Conservation (phyloP, 2,113 vertebrate genomes). For the Addax nasomaculatus region DNA sequence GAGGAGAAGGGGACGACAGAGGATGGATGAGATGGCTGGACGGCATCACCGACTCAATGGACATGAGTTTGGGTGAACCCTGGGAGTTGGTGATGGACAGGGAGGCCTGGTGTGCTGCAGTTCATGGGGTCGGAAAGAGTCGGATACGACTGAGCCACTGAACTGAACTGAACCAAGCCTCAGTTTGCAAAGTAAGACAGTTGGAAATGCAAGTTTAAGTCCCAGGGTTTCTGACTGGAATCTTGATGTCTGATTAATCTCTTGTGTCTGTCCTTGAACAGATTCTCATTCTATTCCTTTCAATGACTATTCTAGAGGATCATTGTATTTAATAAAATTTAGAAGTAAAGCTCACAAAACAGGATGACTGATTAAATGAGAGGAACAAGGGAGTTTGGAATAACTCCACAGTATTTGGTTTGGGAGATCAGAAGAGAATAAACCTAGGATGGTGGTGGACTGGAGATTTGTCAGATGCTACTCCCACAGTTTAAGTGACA, state of each 20-base stretch:
- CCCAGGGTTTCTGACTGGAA: background rate
- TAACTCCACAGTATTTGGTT: background rate
- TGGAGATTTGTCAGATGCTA: background rate
- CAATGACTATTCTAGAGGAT: background rate
- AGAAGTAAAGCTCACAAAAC: background rate
- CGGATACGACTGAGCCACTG: too few relatives aligned
- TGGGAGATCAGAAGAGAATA: background rate
- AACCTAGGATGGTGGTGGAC: background rate
- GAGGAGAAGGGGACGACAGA: too few relatives aligned
- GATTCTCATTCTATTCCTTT: background rate
- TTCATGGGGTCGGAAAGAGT: too few relatives aligned
- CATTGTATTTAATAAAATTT: background rate
- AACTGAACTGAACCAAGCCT: background rate
- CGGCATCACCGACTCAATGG: too few relatives aligned
- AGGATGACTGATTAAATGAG: background rate
- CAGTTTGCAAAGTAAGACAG: background rate
- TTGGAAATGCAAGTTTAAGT: slow-evolving; percentile 8
- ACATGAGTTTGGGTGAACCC: too few relatives aligned
- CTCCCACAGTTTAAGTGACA: background rate
- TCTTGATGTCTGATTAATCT: background rate
- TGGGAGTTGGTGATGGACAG: too few relatives aligned
- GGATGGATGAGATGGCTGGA: too few relatives aligned
- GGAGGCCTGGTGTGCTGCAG: too few relatives aligned
- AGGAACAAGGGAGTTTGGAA: background rate
- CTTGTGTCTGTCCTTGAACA: background rate